Evolutionary conservation across 1,140 invertebrate genomes (phyloP).

Genomic region (Drosophila burlai): DNA sequence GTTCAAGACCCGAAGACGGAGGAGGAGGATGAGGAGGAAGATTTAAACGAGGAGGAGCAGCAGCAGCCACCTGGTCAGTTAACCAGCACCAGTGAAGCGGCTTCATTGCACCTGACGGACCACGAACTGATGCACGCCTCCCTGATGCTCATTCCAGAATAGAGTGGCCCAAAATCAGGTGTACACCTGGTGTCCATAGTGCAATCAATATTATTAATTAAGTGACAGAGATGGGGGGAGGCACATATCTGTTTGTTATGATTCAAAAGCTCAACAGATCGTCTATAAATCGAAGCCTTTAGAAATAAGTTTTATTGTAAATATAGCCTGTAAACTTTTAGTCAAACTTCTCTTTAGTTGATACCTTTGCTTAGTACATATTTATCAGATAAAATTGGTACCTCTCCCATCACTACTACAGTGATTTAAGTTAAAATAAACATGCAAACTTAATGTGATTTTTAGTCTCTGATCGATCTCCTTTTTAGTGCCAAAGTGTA

Average conservation of each 20-base stretch:
- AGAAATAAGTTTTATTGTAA: not conserved
- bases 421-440: constrained; percentile 58
- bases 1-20: constrained; percentile 36
- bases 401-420: not conserved
- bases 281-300: constrained; percentile 1
- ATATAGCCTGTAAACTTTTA: not conserved
- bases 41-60: constrained; percentile 16
- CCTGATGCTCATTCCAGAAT: constrained; percentile 71
- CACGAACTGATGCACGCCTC: constrained; percentile 69
- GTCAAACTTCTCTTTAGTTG: not conserved
- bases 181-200: constrained; percentile 30
- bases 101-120: constrained; percentile 60
- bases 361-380: not conserved
- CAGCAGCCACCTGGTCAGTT: constrained; percentile 31
- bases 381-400: not conserved
- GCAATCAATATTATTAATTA: constrained; percentile 58
- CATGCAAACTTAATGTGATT: constrained; percentile 8
- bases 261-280: not conserved
- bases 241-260: not conserved
- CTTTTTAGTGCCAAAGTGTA: constrained; percentile 25
- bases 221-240: constrained; percentile 23
- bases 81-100: constrained; percentile 28
- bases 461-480: not conserved
- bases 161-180: constrained; percentile 11
- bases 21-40: constrained; percentile 27